Evolutionary conservation across 1,140 invertebrate genomes (phyloP), one percentile per base, ranked within the genome.

Genomic region (Phymorhynchus buccinoides): DNA sequence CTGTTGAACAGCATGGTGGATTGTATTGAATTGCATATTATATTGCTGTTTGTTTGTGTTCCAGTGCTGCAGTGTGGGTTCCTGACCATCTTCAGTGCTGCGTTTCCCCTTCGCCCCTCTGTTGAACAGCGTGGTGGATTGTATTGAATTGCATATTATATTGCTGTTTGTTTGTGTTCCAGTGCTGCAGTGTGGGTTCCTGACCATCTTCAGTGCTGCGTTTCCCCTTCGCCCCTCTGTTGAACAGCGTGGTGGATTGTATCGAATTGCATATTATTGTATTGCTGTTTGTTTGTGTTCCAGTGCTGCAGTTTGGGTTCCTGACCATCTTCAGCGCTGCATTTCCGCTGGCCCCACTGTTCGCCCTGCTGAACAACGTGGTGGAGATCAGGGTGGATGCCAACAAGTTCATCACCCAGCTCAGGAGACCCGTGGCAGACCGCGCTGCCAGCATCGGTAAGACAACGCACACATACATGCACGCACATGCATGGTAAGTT

Each of bases 231-330:
- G 96, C 14, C 96, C 97, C n/a, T n/a, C 92, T 97, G 27, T 93
- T 97, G 1, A 97, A 97, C 92, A 97, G 97, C 90, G 95, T 97
- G 86, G 93, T 97, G 1, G 96, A 97, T n/a, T n/a, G n/a, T n/a
- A n/a, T n/a, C n/a, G n/a, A n/a, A n/a, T n/a, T n/a, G n/a, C n/a
- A n/a, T n/a, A n/a, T n/a, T n/a, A n/a, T n/a, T n/a, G n/a, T n/a
- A n/a, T 73, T 73, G 68, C 27, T 37, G n/a, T 77, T 16, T 62
- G 30, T 85, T 62, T 87, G 14, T 80, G 68, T 89, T 89, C 42
- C 87, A 93, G 93, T 93, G 73, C 87, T 97, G 1, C 97, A 97
- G 93, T 97, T 96, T 93, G 97, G 97, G 0, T 97, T 97, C 91
- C 95, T 97, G 56, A 97, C 96, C 12, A 95, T 97, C 41, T 97